Conservation (phyloP, 1,140 invertebrate species). For the Aphelenchoides besseyi region DNA sequence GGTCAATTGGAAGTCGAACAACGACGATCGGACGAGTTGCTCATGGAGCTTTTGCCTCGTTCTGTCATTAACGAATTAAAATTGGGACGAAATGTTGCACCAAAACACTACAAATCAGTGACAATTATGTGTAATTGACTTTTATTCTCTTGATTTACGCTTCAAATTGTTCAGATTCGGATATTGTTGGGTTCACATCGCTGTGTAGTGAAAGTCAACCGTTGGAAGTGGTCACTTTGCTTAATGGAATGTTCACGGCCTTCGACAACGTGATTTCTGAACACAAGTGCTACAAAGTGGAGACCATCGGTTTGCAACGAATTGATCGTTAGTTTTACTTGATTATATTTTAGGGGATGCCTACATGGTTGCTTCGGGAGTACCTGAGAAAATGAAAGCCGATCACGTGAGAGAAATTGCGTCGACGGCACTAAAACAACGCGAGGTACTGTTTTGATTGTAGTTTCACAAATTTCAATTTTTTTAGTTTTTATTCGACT, state of each 20-base stretch:
- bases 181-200: conserved; percentile 51
- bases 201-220: conserved; percentile 49
- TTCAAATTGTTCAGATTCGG: conserved; percentile 26
- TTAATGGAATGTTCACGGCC: conserved; percentile 53
- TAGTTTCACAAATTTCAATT: not conserved
- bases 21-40: conserved; percentile 44
- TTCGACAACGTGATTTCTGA: conserved; percentile 45
- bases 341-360: conserved; percentile 37
- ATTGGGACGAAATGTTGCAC: conserved; percentile 45
- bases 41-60: conserved; percentile 44
- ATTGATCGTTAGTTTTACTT: conserved; percentile 2
- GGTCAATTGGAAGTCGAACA: conserved; percentile 50
- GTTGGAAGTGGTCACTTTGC: conserved; percentile 48
- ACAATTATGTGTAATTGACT: conserved; percentile 33
- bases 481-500: conserved; percentile 41
- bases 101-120: conserved; percentile 48
- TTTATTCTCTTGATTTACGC: not conserved
- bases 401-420: conserved; percentile 49
- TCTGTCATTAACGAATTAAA: conserved; percentile 50
- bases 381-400: conserved; percentile 45
- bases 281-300: conserved; percentile 49
- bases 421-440: conserved; percentile 45
- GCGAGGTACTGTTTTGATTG: conserved; percentile 36
- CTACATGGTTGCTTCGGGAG: conserved; percentile 48
- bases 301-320: conserved; percentile 41